These are phyloP conservation scores for Terrapene triunguis DNA, from an alignment of 2,113 vertebrate genomes.

Conservation along the genomic window DNA sequence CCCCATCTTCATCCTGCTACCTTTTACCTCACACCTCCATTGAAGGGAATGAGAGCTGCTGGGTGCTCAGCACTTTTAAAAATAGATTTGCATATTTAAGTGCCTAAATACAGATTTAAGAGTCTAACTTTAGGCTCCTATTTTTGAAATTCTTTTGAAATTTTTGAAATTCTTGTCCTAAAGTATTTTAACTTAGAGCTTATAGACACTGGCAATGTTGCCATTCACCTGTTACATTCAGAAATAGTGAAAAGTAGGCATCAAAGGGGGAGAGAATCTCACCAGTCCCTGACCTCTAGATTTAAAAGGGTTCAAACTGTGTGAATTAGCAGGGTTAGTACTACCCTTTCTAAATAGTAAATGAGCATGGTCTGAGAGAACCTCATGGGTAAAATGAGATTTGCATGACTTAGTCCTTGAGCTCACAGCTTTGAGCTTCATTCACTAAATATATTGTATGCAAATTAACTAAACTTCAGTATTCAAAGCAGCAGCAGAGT, in stretches of 20 bases:
- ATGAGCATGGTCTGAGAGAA: not conserved
- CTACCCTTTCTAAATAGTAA: not conserved
- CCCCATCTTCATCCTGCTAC: not conserved
- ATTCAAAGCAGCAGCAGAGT: not conserved
- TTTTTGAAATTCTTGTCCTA: not conserved
- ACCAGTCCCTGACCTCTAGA: not conserved
- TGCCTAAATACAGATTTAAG: not conserved
- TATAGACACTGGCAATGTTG: not conserved
- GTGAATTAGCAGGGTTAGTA: not conserved
- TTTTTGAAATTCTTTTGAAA: not conserved
- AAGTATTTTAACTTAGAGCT: not conserved
- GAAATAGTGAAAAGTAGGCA: not conserved
- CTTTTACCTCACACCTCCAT: not conserved
- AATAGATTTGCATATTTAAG: not conserved
- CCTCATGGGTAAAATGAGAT: not conserved
- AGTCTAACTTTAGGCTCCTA: not conserved
- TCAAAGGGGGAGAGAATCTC: not conserved
- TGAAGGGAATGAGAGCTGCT: not conserved
- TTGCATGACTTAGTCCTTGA: not conserved
- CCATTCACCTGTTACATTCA: not conserved
- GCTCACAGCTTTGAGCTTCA: not conserved
- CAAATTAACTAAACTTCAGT: not conserved
- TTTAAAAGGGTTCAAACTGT: not conserved
- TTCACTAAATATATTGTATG: not conserved
- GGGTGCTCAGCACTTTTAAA: conserved; percentile 17